Percentiles rank a stretch among this genome's conserved stretches.
Evolutionary conservation across 2,113 vertebrate species (phyloP).

Genomic region (Phaethornis superciliosus): DNA sequence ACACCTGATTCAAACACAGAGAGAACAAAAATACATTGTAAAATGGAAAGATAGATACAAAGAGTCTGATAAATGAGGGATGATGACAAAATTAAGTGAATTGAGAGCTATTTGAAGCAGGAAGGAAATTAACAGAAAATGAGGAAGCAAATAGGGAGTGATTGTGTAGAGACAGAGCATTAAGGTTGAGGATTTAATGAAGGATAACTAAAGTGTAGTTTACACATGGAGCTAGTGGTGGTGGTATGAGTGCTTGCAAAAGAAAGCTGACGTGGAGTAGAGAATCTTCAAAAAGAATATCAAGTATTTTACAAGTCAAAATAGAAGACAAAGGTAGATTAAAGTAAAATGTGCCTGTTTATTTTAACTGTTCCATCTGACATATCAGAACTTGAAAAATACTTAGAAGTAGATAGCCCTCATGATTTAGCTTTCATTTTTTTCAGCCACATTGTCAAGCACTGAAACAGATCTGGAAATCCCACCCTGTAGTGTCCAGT

Average conservation of each 20-base stretch:
- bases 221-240: not conserved
- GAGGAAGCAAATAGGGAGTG: not conserved
- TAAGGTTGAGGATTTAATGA: rapidly evolving
- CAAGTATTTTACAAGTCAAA: not conserved
- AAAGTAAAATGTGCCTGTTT: not conserved
- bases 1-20: not conserved
- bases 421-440: not conserved
- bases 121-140: not conserved
- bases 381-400: not conserved
- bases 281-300: not conserved
- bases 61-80: not conserved
- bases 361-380: not conserved
- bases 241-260: not conserved
- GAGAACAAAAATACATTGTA: not conserved
- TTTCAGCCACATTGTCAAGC: not conserved
- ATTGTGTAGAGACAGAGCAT: not conserved
- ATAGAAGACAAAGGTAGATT: not conserved
- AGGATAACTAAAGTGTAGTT: not conserved
- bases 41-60: not conserved
- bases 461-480: not conserved
- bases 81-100: slow-evolving; percentile 1
- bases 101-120: not conserved
- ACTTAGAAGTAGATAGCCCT: not conserved
- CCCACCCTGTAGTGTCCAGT: not conserved
- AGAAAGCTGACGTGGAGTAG: not conserved